Conservation (phyloP, 2,113 vertebrate genomes). For the Otus sunia region DNA sequence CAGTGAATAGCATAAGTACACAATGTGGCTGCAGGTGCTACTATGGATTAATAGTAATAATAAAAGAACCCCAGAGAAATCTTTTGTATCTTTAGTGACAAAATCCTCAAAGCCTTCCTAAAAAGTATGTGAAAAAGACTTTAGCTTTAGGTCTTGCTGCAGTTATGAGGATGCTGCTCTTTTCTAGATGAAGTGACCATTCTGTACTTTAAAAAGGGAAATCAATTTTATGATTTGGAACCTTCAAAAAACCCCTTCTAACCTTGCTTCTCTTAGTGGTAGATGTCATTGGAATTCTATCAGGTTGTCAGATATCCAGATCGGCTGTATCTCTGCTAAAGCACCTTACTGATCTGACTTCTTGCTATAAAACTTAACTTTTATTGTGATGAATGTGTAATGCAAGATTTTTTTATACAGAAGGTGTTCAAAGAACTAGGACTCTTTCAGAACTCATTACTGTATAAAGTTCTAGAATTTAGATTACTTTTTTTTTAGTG, state of each 20-base stretch:
- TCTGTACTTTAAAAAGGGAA: not conserved
- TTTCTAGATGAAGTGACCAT: not conserved
- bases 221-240: not conserved
- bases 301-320: not conserved
- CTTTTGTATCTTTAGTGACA: slow-evolving; percentile 49
- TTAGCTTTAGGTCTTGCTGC: slow-evolving; percentile 51
- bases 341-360: not conserved
- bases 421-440: not conserved
- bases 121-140: slow-evolving; percentile 57
- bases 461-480: not conserved
- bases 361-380: not conserved
- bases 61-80: not conserved
- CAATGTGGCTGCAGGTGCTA: not conserved
- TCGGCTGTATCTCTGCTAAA: not conserved
- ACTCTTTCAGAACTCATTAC: not conserved
- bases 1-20: not conserved
- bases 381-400: not conserved
- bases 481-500: not conserved
- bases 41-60: not conserved
- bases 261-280: not conserved
- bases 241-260: not conserved
- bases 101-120: slow-evolving; percentile 57
- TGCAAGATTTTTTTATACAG: not conserved
- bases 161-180: not conserved
- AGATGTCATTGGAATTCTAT: not conserved